Percentiles rank a stretch among this genome's conserved stretches.
Evolutionary conservation across 1,140 invertebrate genomes (phyloP).

Genomic region (Solenopsis fugax): DNA sequence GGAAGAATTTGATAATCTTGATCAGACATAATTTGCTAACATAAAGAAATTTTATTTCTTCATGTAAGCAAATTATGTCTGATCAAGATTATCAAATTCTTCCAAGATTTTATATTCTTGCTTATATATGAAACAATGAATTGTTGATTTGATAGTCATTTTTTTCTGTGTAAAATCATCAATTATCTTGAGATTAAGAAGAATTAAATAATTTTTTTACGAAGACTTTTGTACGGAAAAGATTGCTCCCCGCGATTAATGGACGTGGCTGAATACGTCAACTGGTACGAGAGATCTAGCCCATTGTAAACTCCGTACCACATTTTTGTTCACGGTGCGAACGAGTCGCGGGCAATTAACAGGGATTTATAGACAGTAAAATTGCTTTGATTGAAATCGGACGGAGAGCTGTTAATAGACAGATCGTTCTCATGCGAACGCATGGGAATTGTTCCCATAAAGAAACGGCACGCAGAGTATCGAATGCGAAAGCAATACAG

Average conservation of each 20-base stretch:
- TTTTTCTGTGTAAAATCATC: too few species aligned
- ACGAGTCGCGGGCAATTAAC: constrained; percentile 50
- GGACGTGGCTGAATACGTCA: background rate
- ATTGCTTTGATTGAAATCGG: constrained; percentile 52
- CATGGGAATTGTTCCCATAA: constrained; percentile 31
- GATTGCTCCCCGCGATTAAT: too few species aligned
- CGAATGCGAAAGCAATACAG: background rate
- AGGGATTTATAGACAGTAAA: constrained; percentile 54
- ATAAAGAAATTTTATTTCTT: too few species aligned
- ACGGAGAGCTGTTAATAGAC: constrained; percentile 30
- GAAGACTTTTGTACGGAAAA: background rate
- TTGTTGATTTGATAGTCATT: too few species aligned
- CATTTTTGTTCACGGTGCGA: constrained; percentile 30
- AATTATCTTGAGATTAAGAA: background rate
- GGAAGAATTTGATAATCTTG: too few species aligned
- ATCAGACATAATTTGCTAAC: too few species aligned
- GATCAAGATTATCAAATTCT: too few species aligned
- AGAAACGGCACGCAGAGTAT: background rate
- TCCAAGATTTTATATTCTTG: too few species aligned
- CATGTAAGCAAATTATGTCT: too few species aligned
- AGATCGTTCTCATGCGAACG: constrained; percentile 34
- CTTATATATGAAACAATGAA: too few species aligned
- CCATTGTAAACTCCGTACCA: constrained; percentile 23
- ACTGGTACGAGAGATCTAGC: constrained; percentile 11
- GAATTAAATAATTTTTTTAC: background rate